A percentile compares a stretch with the other conserved stretches of the same genome.
Conservation (phyloP, 2,797 vertebrate species). For the Rhadinocentrus ornatus region DNA sequence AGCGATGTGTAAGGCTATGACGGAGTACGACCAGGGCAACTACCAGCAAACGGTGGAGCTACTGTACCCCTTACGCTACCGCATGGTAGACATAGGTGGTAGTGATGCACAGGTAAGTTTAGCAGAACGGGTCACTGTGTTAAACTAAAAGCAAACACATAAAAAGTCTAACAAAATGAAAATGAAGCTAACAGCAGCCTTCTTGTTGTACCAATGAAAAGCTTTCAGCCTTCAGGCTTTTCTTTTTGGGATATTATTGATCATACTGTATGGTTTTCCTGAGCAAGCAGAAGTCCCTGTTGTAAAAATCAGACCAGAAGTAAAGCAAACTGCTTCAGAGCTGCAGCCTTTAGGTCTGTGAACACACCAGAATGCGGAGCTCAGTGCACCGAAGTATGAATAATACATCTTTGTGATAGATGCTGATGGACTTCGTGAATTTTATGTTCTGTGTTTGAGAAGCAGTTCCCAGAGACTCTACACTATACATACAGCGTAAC, state of each 20-base stretch:
- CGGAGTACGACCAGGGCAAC: slow-evolving; percentile 88
- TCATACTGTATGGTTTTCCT: slow-evolving; percentile 18
- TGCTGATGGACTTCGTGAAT: slow-evolving; percentile 49
- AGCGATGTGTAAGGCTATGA: slow-evolving; percentile 89
- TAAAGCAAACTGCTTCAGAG: slow-evolving; percentile 29
- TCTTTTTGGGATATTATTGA: slow-evolving; percentile 20
- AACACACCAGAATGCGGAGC: slow-evolving; percentile 9
- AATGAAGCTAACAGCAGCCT: background rate
- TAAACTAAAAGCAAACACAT: background rate
- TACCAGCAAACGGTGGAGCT: slow-evolving; percentile 85
- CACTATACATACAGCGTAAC: slow-evolving; percentile 24
- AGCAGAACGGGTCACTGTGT: background rate
- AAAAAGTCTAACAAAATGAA: background rate
- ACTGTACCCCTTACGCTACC: slow-evolving; percentile 89
- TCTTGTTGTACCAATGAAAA: slow-evolving; percentile 1
- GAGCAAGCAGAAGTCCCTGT: slow-evolving; percentile 26
- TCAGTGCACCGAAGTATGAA: slow-evolving; percentile 52
- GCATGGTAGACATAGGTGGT: slow-evolving; percentile 84
- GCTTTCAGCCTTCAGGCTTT: slow-evolving; percentile 11
- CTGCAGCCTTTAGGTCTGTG: slow-evolving; percentile 11
- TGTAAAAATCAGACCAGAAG: slow-evolving; percentile 37
- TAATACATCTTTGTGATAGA: slow-evolving; percentile 68
- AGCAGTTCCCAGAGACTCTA: slow-evolving; percentile 25
- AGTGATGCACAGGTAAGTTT: slow-evolving; percentile 92
- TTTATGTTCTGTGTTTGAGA: slow-evolving; percentile 36